These are phyloP conservation scores for Falco rusticolus DNA, from an alignment of 2,797 vertebrate species.

Conservation along the genomic window DNA sequence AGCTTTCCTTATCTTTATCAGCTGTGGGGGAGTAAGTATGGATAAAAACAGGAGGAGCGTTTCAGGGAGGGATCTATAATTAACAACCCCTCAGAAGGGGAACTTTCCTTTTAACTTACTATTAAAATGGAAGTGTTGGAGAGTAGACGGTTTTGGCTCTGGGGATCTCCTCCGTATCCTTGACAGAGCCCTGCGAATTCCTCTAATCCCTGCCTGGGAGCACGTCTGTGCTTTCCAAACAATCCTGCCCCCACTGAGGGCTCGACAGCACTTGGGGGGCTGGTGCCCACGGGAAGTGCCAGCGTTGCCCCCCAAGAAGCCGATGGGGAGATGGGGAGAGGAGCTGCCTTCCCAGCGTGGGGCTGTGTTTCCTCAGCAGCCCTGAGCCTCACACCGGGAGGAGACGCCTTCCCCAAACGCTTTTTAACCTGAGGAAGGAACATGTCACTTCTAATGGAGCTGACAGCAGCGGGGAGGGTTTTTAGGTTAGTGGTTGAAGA, in stretches of 20 bases:
- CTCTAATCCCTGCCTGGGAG: constrained; percentile 4
- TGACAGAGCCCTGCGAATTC: constrained; percentile 22
- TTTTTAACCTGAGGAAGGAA: constrained; percentile 17
- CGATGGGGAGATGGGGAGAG: neutral
- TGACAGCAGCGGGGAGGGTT: constrained; percentile 30
- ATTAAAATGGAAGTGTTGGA: constrained; percentile 53
- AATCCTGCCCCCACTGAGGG: neutral
- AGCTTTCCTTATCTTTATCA: constrained; percentile 35
- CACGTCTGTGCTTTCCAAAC: neutral
- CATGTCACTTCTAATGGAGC: neutral
- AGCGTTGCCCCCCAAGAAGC: neutral
- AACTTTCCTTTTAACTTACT: constrained; percentile 64
- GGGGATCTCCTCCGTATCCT: constrained; percentile 36
- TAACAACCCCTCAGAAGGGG: constrained; percentile 55
- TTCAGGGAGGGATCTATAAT: constrained; percentile 65
- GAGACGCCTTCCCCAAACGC: neutral
- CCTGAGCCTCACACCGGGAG: neutral
- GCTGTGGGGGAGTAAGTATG: constrained; percentile 40
- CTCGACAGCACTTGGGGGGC: neutral
- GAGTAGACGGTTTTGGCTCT: constrained; percentile 11
- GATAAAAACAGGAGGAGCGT: constrained; percentile 54
- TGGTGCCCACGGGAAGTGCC: neutral
- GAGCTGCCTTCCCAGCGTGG: neutral
- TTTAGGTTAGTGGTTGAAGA: constrained; percentile 23
- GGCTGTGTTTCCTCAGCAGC: neutral